Conservation (phyloP, 1,140 invertebrate genomes). For the Orussus abietinus region DNA sequence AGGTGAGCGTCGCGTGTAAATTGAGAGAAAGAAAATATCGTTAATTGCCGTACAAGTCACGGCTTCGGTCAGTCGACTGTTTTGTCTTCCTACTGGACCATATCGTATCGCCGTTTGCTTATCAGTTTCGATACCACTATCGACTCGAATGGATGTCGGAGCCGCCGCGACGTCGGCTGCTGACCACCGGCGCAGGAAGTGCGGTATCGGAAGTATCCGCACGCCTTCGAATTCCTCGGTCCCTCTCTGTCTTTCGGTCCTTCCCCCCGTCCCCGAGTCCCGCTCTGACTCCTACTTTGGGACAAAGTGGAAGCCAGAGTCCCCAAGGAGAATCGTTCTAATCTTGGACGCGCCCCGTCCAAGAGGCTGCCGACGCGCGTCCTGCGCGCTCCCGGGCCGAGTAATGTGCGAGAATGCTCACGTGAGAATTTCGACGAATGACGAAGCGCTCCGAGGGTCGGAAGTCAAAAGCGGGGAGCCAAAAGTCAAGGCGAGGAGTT, state of each 20-base stretch:
- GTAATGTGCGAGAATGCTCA: too few species aligned
- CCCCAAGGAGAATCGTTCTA: too few species aligned
- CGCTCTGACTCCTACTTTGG: constrained; percentile 15
- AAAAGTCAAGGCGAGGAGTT: too few species aligned
- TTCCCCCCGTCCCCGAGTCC: constrained; percentile 9
- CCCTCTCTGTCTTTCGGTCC: constrained; percentile 11
- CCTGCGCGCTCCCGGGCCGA: too few species aligned
- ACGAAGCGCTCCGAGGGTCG: too few species aligned
- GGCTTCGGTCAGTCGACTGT: constrained; percentile 24
- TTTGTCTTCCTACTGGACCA: constrained; percentile 44
- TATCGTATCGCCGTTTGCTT: constrained; percentile 43
- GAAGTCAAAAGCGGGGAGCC: too few species aligned
- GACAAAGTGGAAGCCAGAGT: too few species aligned
- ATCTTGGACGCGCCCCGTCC: too few species aligned
- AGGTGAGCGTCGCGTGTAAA: constrained; percentile 10
- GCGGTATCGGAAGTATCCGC: constrained; percentile 31
- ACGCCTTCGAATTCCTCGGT: constrained; percentile 14
- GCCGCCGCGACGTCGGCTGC: constrained; percentile 15
- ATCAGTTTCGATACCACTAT: constrained; percentile 44
- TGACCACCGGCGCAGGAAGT: constrained; percentile 33
- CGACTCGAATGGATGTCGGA: constrained; percentile 27
- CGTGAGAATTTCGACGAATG: too few species aligned
- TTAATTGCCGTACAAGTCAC: constrained; percentile 15
- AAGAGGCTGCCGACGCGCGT: too few species aligned
- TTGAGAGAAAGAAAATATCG: constrained; percentile 19